A percentile compares a stretch with the other conserved stretches of the same genome.
phyloP scores from a whole-genome alignment of 2,888 invertebrate genomes.

The Troglohyphantes excavatus region DNA sequence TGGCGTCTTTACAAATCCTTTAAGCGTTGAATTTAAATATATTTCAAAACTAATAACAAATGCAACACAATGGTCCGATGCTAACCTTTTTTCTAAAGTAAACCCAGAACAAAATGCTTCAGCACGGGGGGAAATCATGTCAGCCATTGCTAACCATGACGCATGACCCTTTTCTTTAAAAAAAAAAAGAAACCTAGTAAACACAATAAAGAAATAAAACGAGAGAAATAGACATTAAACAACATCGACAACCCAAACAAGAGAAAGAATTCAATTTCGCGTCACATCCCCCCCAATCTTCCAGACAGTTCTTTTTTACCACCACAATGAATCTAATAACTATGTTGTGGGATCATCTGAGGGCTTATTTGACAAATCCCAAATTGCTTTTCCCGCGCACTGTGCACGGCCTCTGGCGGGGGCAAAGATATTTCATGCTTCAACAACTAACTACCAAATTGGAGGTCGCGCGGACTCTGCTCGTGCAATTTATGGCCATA shows the following conservation, averaged over 20 bases:
- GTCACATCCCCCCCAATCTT: neutral
- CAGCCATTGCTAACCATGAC: too few species aligned
- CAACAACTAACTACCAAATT: constrained; percentile 9
- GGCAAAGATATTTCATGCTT: neutral
- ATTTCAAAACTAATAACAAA: too few species aligned
- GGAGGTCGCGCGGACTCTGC: neutral
- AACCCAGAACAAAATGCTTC: too few species aligned
- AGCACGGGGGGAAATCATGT: too few species aligned
- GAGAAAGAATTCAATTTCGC: neutral
- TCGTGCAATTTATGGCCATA: neutral
- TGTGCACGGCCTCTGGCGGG: neutral
- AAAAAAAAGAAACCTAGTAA: too few species aligned
- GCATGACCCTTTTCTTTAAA: too few species aligned
- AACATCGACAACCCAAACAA: neutral
- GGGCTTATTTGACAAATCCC: neutral
- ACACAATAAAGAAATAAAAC: neutral
- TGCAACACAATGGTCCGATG: too few species aligned
- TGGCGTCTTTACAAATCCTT: too few species aligned
- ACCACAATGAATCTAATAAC: constrained; percentile 3
- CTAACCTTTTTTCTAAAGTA: too few species aligned
- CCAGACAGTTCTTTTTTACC: neutral
- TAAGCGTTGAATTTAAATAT: too few species aligned
- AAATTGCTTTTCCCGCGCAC: neutral
- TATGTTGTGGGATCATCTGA: neutral
- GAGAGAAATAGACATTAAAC: neutral